Conservation (phyloP, 2,113 vertebrate genomes). For the Chascanopsetta lugubris region DNA sequence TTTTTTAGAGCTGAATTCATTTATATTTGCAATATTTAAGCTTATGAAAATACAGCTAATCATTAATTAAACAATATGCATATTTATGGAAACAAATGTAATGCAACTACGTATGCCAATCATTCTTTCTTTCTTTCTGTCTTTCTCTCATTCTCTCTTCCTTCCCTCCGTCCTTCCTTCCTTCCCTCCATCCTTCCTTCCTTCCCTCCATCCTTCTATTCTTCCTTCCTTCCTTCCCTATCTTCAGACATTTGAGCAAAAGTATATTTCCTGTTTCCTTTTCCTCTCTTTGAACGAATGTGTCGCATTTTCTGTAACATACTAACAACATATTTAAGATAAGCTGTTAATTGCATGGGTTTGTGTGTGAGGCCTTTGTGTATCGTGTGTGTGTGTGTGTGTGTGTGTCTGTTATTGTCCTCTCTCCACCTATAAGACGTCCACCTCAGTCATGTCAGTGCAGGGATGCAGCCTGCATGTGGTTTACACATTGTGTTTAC, state of each 20-base stretch:
- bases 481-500: constrained; percentile 56
- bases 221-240: neutral
- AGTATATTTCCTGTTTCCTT: neutral
- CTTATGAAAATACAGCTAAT: no score
- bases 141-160: no score
- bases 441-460: constrained; percentile 43
- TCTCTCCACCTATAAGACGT: constrained; percentile 54
- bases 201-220: no score
- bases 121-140: neutral
- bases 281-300: constrained; percentile 1
- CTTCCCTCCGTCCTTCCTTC: no score
- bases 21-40: no score
- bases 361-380: constrained; percentile 28
- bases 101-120: neutral
- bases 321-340: constrained; percentile 23
- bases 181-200: no score
- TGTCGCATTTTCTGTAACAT: no score
- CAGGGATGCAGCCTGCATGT: constrained; percentile 44
- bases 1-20: no score
- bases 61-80: neutral
- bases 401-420: constrained; percentile 27
- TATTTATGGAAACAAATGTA: neutral
- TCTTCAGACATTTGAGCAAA: neutral
- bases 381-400: constrained; percentile 5
- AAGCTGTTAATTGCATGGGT: constrained; percentile 23